Evolutionary conservation across 2,797 vertebrate species (phyloP), one percentile per base, ranked within the genome.

Genomic region (Enteromius viviparus): DNA sequence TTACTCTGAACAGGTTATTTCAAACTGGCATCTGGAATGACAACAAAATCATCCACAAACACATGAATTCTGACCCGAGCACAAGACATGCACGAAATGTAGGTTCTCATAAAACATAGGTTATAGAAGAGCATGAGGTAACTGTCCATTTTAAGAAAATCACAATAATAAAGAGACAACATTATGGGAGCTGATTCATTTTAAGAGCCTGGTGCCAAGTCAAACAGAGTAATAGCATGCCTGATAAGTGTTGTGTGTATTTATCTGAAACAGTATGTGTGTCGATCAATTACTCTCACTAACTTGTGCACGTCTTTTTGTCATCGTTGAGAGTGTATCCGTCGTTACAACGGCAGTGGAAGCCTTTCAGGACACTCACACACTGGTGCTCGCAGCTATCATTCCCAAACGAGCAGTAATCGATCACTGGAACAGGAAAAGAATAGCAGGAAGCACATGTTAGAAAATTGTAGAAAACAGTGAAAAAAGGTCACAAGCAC

Each of bases 331-430:
- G 93, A 84, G 84, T 92, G 91, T 94, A 95, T 74, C 95, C 95
- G 0, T 79, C 8, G 0, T 37, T 88, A 87, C 95, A 99, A 87
- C 81, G 93, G 89, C 97, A 98, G 89, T 91, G 93, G 89, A 94
- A 96, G 83, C 97, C 96, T 0, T 84, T 92, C 10, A 95, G 93
- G 81, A 96, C 94, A 88, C 93, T 96, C 83, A 96, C 94, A 58
- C 97, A 98, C 89, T 96, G 93, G 0, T 98, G 97, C 89, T 97
- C 95, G 89, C 97, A 98, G 90, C 96, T 98, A 93, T 97, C 96
- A 90, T 98, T 98, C 19, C 95, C 92, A 0, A 96, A 97, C 68
- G 94, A 95, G 92, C 97, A 98, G 92, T 95, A 96, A 92, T 98
- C 93, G 72, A 97, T 94, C 94, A 95, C 97, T 99, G 94, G 74